Percentiles rank a stretch among this genome's conserved stretches.
Conservation (phyloP, 2,888 invertebrate species). For the Eubasilissa splendida region DNA sequence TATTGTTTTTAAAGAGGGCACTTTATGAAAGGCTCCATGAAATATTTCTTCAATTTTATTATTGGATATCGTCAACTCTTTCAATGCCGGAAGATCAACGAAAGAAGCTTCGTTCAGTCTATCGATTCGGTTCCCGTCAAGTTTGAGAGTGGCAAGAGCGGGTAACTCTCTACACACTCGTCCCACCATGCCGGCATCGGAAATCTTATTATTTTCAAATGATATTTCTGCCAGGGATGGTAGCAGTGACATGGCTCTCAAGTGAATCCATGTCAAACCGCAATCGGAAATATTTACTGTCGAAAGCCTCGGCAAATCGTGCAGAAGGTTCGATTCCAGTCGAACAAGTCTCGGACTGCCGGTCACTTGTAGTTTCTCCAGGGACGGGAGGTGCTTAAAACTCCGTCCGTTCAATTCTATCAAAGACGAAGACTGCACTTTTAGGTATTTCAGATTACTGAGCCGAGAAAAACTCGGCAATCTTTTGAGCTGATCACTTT, state of each 20-base stretch:
- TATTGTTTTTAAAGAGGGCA: constrained; percentile 80
- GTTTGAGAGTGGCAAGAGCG: constrained; percentile 78
- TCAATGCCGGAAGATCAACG: constrained; percentile 82
- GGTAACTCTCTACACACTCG: constrained; percentile 83
- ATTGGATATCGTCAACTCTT: constrained; percentile 78
- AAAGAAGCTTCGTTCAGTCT: constrained; percentile 84
- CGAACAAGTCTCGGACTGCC: constrained; percentile 78
- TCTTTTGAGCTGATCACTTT: constrained; percentile 83
- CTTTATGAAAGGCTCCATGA: constrained; percentile 86
- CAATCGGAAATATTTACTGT: constrained; percentile 84
- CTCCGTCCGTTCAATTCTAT: constrained; percentile 78
- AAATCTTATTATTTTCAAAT: constrained; percentile 80
- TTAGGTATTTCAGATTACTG: constrained; percentile 81
- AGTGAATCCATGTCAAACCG: constrained; percentile 84
- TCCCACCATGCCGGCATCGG: constrained; percentile 87
- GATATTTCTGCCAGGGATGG: constrained; percentile 81
- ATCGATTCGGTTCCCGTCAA: constrained; percentile 82
- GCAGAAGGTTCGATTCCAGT: constrained; percentile 82
- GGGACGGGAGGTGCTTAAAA: constrained; percentile 79
- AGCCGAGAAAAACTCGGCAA: constrained; percentile 82
- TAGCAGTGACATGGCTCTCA: constrained; percentile 81
- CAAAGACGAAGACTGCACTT: constrained; percentile 79
- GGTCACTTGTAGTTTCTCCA: constrained; percentile 83
- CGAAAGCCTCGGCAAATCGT: constrained; percentile 78
- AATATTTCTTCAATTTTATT: constrained; percentile 84